phyloP scores from a whole-genome alignment of 1,140 invertebrate species.

The Leptinotarsa undecemlineata region DNA sequence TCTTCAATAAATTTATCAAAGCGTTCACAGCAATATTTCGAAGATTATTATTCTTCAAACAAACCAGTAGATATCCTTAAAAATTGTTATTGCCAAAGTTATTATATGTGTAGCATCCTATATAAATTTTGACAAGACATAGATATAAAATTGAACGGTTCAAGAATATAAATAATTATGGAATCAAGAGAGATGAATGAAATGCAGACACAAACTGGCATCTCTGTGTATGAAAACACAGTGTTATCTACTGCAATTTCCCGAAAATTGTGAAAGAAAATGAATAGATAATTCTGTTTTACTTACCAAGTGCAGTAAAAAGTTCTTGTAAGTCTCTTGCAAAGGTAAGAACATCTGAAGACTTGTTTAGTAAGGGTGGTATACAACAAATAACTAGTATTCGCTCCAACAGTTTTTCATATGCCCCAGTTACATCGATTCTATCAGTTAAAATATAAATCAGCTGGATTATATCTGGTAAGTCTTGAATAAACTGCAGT shows the following conservation, averaged over 20 bases:
- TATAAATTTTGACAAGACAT: too few species aligned
- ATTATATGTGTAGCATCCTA: too few species aligned
- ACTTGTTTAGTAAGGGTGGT: constrained; percentile 25
- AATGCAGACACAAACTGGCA: too few species aligned
- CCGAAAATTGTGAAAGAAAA: too few species aligned
- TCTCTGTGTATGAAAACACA: too few species aligned
- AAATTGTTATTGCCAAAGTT: background rate
- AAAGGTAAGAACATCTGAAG: constrained; percentile 27
- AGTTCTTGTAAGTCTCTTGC: constrained; percentile 30
- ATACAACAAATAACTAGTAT: constrained; percentile 26
- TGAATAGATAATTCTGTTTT: background rate
- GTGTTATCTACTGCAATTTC: too few species aligned
- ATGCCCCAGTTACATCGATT: constrained; percentile 12
- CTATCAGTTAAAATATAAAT: constrained; percentile 28
- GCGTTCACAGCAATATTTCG: constrained; percentile 23
- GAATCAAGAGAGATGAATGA: too few species aligned
- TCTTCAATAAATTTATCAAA: background rate
- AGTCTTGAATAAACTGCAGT: constrained; percentile 30
- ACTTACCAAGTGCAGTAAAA: constrained; percentile 33
- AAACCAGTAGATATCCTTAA: constrained; percentile 31
- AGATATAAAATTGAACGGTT: too few species aligned
- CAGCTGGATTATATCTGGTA: constrained; percentile 27
- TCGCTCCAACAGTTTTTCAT: constrained; percentile 16
- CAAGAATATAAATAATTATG: too few species aligned
- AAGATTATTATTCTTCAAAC: constrained; percentile 17